Conservation (phyloP, 2,797 vertebrate species). For the Sebastes taczanowskii region DNA sequence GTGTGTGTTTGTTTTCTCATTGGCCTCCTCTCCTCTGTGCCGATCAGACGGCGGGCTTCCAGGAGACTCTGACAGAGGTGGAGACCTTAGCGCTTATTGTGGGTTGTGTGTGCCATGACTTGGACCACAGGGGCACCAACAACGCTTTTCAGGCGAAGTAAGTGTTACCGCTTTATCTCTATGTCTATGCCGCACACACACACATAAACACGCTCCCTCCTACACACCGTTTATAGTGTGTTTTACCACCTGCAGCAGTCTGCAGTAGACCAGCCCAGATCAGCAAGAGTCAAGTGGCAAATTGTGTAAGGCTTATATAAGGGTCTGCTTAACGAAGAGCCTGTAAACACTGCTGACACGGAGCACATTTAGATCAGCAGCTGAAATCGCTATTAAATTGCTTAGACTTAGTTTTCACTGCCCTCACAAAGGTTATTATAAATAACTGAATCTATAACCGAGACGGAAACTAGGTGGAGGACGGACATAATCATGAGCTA, state of each 20-base stretch:
- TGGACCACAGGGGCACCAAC: constrained; percentile 99
- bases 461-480: background rate
- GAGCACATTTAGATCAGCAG: constrained; percentile 39
- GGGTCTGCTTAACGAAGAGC: constrained; percentile 51
- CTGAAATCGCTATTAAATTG: constrained; percentile 4
- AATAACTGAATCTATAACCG: background rate
- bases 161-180: constrained; percentile 61
- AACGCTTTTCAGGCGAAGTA: constrained; percentile 99
- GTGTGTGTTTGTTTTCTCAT: constrained; percentile 36
- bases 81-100: constrained; percentile 98
- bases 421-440: background rate
- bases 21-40: constrained; percentile 45
- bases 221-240: constrained; percentile 35
- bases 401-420: constrained; percentile 7
- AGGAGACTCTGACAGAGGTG: constrained; percentile 94
- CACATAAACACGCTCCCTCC: constrained; percentile 25
- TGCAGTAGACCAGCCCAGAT: constrained; percentile 47
- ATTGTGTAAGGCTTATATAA: constrained; percentile 70
- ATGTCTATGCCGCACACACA: background rate
- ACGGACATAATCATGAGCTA: background rate
- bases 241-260: constrained; percentile 62
- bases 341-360: constrained; percentile 49
- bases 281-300: constrained; percentile 57
- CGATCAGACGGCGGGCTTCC: constrained; percentile 95
- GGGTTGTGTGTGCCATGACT: constrained; percentile 97